phyloP scores from a whole-genome alignment of 2,888 invertebrate species.

The Melieria picta region DNA sequence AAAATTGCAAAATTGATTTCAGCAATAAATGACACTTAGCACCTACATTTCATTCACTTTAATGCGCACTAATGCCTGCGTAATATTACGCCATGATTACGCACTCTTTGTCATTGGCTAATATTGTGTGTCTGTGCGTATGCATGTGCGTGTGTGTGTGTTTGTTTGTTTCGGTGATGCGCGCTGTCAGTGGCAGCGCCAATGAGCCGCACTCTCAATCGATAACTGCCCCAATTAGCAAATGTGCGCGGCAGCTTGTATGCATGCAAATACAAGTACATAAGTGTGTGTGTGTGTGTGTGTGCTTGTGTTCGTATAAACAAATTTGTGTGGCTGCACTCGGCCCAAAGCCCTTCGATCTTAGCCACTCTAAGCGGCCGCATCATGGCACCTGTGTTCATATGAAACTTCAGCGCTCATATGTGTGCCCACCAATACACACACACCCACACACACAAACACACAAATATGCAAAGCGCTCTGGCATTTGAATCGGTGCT shows the following conservation, averaged over 20 bases:
- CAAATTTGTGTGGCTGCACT: not conserved
- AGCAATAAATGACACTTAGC: no score
- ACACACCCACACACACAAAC: not conserved
- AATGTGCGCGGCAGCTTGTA: not conserved
- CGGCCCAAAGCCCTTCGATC: not conserved
- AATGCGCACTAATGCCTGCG: no score
- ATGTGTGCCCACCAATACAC: not conserved
- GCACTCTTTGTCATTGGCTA: no score
- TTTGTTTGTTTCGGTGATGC: not conserved
- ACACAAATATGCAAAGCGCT: not conserved
- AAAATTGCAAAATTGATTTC: no score
- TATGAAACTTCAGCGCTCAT: not conserved
- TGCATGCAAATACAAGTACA: not conserved
- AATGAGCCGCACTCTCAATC: not conserved
- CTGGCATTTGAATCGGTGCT: not conserved
- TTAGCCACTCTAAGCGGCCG: no score
- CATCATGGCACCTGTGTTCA: not conserved
- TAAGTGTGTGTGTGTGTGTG: not conserved
- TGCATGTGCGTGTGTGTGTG: not conserved
- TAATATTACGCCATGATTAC: no score
- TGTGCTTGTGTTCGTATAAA: not conserved
- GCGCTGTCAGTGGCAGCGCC: not conserved
- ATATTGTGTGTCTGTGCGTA: no score
- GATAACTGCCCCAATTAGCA: not conserved
- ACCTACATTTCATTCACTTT: no score